These are phyloP conservation scores for Urophycis tenuis DNA, from an alignment of 2,797 vertebrate species.

Conservation along the genomic window DNA sequence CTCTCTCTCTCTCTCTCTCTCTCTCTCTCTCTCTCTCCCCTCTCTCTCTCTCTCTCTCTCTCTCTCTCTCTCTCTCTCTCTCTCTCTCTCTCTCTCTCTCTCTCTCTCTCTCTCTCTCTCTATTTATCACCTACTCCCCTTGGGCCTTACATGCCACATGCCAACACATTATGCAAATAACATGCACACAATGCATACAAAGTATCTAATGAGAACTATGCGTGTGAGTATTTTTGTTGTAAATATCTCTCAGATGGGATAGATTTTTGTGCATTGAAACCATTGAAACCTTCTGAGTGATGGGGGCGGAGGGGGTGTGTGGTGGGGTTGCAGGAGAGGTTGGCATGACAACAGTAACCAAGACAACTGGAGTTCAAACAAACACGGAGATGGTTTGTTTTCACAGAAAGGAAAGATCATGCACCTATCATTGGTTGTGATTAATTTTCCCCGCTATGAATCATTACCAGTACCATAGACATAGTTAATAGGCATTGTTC, in stretches of 20 bases:
- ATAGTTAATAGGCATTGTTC: too few species aligned
- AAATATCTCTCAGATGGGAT: slow-evolving; percentile 49
- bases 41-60: neutral
- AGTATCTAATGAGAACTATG: slow-evolving; percentile 34
- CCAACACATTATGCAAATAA: slow-evolving; percentile 25
- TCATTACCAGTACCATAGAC: too few species aligned
- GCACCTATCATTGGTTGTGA: slow-evolving; percentile 29
- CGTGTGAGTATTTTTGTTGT: slow-evolving; percentile 46
- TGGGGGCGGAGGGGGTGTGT: neutral
- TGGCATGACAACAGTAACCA: slow-evolving; percentile 70
- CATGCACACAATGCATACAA: slow-evolving; percentile 25
- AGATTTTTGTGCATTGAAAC: slow-evolving; percentile 57
- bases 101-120: slow-evolving; percentile 7
- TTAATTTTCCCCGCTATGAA: neutral
- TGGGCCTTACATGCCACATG: slow-evolving; percentile 28
- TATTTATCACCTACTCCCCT: slow-evolving; percentile 34
- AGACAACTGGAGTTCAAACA: slow-evolving; percentile 67
- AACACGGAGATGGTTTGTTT: slow-evolving; percentile 48
- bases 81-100: slow-evolving; percentile 7
- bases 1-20: slow-evolving; percentile 15
- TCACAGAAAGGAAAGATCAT: slow-evolving; percentile 31
- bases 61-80: neutral
- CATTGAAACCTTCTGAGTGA: slow-evolving; percentile 51
- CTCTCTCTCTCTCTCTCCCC: neutral
- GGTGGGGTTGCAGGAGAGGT: slow-evolving; percentile 32